Evolutionary conservation across 2,888 invertebrate genomes (phyloP), one percentile per base, ranked within the genome.

Genomic region (Pandemis cinnamomeana): DNA sequence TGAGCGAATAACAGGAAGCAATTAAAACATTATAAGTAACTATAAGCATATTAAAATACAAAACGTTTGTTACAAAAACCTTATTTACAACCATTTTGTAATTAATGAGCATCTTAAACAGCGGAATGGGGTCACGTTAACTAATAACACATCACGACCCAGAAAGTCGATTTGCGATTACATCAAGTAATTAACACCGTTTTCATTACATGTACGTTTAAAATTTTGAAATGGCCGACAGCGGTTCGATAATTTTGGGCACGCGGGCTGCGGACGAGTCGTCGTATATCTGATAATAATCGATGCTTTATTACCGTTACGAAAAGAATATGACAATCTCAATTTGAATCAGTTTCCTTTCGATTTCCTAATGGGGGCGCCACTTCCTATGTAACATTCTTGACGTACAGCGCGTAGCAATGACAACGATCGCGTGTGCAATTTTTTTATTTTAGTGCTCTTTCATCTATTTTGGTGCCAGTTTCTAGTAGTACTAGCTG

Each of bases 181-280:
- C 82, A 81, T 81, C 82, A 84, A 82, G 72, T 79, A 82, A 86
- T 89, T 85, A 86, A 79, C 77, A 71, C 68, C 72, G 78, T 84
- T 84, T 83, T 84, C 79, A 80, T 79, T 77, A 80, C 72, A 78
- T 76, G 70, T 6, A 11, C 27, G 77, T 77, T 80, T 82, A 79
- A 20, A 64, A 78, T 83, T 82, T 83, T 80, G 80, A 75, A 84
- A 85, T 67, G 67, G 36, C 46, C 0, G 42, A 71, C 67, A 63
- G 36, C 67, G 68, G 77, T 81, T 80, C 77, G 76, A 78, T 80
- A 81, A 81, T 58, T 42, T 71, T 61, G 66, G 63, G 70, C 72
- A 72, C 72, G 55, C 71, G 27, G 41, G 20, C 48, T 75, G 15
- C 44, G 41, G 46, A 63, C 44, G 8, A 73, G 60, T 42, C 7